Evolutionary conservation across 64 coral and sea anemone species (phyloP).

Genomic region (Astreopora myriophthalma): DNA sequence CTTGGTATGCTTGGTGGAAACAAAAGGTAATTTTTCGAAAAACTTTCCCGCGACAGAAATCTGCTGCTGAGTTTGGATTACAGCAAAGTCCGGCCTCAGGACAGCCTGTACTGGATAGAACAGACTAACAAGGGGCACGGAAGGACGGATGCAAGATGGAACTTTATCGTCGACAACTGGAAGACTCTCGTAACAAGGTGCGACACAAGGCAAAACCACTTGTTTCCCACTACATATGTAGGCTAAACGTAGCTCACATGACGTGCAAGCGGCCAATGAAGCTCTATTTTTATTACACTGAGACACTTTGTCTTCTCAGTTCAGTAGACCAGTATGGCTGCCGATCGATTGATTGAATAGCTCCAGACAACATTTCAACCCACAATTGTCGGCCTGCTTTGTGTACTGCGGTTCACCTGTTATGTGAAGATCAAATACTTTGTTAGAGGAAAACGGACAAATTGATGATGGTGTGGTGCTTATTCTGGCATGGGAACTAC

Average conservation of each 20-base stretch:
- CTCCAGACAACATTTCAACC: no score
- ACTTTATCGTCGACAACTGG: conserved; percentile 67
- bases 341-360: no score
- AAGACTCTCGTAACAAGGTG: conserved; percentile 47
- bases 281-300: no score
- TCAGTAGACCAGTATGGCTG: no score
- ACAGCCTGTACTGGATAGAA: conserved; percentile 67
- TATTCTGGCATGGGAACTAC: conserved; percentile 20
- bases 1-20: no score
- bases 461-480: neutral
- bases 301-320: no score
- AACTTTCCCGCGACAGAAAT: conserved; percentile 41
- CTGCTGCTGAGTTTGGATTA: conserved; percentile 55
- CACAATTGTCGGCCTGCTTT: no score
- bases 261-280: no score
- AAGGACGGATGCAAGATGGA: conserved; percentile 54
- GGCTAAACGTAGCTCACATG: no score
- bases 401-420: no score
- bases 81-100: conserved; percentile 58
- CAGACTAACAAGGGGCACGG: conserved; percentile 16
- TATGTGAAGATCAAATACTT: no score
- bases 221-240: neutral
- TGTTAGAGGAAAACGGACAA: no score
- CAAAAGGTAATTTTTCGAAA: neutral
- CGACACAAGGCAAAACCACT: neutral